These are phyloP conservation scores for Falcunculus frontatus DNA, from an alignment of 2,113 vertebrate species.

Conservation along the genomic window DNA sequence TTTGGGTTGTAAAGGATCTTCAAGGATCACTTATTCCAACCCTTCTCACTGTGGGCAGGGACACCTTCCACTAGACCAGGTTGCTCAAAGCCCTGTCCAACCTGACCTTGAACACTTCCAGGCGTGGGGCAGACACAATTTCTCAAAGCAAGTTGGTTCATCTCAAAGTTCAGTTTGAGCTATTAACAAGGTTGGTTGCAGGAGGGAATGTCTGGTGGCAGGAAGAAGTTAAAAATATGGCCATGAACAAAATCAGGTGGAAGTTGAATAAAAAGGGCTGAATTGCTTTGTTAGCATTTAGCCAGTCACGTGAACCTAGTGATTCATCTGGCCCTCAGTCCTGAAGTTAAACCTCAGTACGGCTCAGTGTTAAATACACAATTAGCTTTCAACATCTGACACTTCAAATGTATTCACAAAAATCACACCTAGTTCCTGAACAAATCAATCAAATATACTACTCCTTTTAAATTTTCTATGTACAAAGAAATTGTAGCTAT, in stretches of 20 bases:
- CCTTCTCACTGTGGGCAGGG: neutral
- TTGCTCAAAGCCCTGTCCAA: neutral
- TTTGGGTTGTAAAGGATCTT: neutral
- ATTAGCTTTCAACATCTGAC: conserved; percentile 20
- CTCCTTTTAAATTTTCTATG: neutral
- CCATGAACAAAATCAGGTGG: neutral
- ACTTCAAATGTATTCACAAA: neutral
- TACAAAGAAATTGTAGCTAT: conserved; percentile 22
- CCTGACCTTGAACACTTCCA: neutral
- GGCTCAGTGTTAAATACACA: neutral
- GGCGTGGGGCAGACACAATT: neutral
- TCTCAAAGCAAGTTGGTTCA: neutral
- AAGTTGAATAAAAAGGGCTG: neutral
- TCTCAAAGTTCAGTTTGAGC: neutral
- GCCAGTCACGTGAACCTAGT: neutral
- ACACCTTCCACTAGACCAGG: neutral
- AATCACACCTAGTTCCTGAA: conserved; percentile 6
- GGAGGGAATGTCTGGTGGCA: neutral
- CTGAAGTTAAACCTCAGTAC: neutral
- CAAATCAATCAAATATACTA: conserved; percentile 35
- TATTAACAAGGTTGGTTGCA: neutral
- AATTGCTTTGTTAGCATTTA: neutral
- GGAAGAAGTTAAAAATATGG: neutral
- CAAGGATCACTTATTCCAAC: neutral
- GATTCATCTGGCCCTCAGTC: neutral